Evolutionary conservation across 2,888 invertebrate species (phyloP).

Genomic region (Drosophila lacicola): DNA sequence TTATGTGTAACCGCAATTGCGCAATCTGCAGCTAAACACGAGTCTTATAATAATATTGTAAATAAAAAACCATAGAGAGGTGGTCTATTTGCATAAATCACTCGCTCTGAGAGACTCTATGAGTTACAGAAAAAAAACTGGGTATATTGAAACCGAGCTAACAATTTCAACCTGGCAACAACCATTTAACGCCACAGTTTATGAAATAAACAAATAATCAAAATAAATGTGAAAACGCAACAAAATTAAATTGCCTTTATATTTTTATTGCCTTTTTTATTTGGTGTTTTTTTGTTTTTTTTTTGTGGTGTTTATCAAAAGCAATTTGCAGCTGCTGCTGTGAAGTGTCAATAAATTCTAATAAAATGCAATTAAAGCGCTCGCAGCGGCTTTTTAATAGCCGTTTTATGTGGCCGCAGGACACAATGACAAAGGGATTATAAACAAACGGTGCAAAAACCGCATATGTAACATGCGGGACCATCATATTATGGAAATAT

Average conservation of each 20-base stretch:
- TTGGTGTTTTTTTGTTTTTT: neutral
- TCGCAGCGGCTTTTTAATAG: slow-evolving; percentile 52
- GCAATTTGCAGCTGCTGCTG: slow-evolving; percentile 29
- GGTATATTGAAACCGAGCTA: neutral
- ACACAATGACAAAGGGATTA: slow-evolving; percentile 22
- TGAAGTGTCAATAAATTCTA: slow-evolving; percentile 67
- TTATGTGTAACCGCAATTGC: too few species aligned
- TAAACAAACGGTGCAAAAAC: slow-evolving; percentile 32
- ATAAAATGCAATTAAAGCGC: slow-evolving; percentile 70
- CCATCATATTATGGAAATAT: slow-evolving; percentile 44
- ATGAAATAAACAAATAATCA: slow-evolving; percentile 5
- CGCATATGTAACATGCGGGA: slow-evolving; percentile 59
- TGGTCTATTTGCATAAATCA: too few species aligned
- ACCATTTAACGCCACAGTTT: slow-evolving; percentile 1
- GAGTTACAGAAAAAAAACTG: neutral
- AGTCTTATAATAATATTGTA: too few species aligned
- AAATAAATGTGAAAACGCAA: slow-evolving; percentile 5
- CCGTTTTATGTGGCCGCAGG: slow-evolving; percentile 40
- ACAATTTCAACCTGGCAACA: neutral
- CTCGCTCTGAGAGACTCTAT: too few species aligned
- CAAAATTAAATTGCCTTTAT: slow-evolving; percentile 10
- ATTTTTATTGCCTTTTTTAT: neutral
- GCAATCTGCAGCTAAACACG: too few species aligned
- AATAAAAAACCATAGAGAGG: too few species aligned
- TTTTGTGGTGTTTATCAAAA: slow-evolving; percentile 12